Evolutionary conservation across 2,888 invertebrate genomes (phyloP), one percentile per base, ranked within the genome.

Genomic region (Latrodectus hesperus): DNA sequence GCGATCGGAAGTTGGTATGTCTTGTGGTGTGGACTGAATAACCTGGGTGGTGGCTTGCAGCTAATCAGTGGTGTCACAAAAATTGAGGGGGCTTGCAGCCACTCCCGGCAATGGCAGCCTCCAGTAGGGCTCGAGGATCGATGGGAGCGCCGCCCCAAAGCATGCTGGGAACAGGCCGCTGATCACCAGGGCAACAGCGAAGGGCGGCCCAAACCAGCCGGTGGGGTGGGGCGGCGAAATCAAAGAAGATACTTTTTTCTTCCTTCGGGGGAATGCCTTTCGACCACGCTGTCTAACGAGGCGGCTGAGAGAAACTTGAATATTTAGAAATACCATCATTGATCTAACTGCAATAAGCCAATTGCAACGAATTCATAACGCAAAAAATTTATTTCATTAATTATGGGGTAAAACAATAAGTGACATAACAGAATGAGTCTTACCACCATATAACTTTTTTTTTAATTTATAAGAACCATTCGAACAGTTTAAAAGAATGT

Each of bases 91-190:
- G 84, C 78, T 67, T 72, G 51, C 49, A 76, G 86, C 86, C 86
- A 87, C 86, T 87, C 86, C 86, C 86, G 86, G 86, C 86, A 81
- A 87, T 87, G 81, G 81, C 81, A 87, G 82, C 82, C 82, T 82
- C 82, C 75, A 84, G 84, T 84, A 60, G 72, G 83, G 82, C 83
- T 78, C 67, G 74, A 78, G 83, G 83, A 83, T 83, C 83, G 83
- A 83, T 83, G 77, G 74, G 75, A 83, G 79, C 78, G 83, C 83
- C 83, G 83, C 74, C 88, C 83, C 74, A 67, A 26, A 83, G 88
- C 78, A 88, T 83, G 83, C 78, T 74, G 88, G 88, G 88, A 88
- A 88, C 73, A 73, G 83, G 78, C 70, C 83, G 82, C 81, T 77
- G 79, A 78, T 83, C 74, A 51, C 74, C 74, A 78, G 51, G 81